A percentile compares a stretch with the other conserved stretches of the same genome.
phyloP scores from a whole-genome alignment of 2,113 vertebrate species.

The Dryoscopus gambensis region DNA sequence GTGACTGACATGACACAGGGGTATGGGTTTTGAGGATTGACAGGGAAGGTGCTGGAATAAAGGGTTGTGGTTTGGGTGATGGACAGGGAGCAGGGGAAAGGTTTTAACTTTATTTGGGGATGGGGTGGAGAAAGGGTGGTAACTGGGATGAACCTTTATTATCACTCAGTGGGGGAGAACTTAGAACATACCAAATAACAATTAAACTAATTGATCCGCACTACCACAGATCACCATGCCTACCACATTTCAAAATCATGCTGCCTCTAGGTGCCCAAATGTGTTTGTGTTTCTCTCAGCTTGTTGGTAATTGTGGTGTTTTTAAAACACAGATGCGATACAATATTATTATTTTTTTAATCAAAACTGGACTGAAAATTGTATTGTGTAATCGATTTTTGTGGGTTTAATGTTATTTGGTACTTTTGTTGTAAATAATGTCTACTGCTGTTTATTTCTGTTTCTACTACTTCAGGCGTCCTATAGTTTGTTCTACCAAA shows the following conservation, averaged over 20 bases:
- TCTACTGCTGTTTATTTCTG: conserved; percentile 88
- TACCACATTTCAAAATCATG: conserved; percentile 72
- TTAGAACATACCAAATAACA: too few relatives aligned
- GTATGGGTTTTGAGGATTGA: too few relatives aligned
- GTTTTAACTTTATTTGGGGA: too few relatives aligned
- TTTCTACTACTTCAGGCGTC: conserved; percentile 91
- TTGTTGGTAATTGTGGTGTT: conserved; percentile 74
- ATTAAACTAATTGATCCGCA: too few relatives aligned
- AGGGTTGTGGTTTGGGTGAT: too few relatives aligned
- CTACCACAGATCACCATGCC: conserved; percentile 66
- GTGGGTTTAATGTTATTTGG: conserved; percentile 82
- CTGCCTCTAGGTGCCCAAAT: conserved; percentile 48
- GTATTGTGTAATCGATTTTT: conserved; percentile 74
- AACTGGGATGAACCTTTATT: too few relatives aligned
- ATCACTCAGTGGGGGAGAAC: too few relatives aligned
- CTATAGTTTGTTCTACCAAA: conserved; percentile 90
- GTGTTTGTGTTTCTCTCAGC: conserved; percentile 65
- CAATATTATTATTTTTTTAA: not conserved
- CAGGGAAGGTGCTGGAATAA: too few relatives aligned
- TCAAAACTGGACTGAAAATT: not conserved
- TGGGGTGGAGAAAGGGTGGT: too few relatives aligned
- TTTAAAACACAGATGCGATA: not conserved
- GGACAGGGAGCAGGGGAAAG: too few relatives aligned
- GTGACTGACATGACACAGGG: too few relatives aligned
- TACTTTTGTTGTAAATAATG: conserved; percentile 83